These are phyloP conservation scores for Deroptyus accipitrinus DNA, from an alignment of 2,113 vertebrate genomes.

Conservation along the genomic window DNA sequence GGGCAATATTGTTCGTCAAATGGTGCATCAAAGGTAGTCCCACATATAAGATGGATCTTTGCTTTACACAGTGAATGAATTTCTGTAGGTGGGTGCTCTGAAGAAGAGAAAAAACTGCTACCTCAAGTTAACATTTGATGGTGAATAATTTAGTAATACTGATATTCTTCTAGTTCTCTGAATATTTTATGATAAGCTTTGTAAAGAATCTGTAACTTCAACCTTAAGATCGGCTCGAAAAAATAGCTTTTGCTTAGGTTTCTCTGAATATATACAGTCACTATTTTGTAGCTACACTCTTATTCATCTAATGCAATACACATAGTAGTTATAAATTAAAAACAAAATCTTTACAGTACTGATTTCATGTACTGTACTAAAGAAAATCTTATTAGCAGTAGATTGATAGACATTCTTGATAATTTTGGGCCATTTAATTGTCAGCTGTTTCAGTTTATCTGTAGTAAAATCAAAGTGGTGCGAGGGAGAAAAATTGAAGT, in stretches of 20 bases:
- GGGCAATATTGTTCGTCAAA: neutral
- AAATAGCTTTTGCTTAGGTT: neutral
- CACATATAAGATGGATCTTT: neutral
- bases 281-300: neutral
- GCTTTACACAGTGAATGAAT: neutral
- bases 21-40: neutral
- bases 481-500: neutral
- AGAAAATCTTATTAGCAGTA: neutral
- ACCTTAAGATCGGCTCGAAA: neutral
- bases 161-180: conserved; percentile 38
- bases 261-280: neutral
- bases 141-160: conserved; percentile 38
- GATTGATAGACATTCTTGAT: neutral
- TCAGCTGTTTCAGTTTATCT: neutral
- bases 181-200: conserved; percentile 54
- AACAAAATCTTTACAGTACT: neutral
- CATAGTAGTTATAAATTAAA: neutral
- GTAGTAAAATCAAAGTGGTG: neutral
- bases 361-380: neutral
- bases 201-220: conserved; percentile 6
- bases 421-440: neutral
- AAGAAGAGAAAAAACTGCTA: neutral
- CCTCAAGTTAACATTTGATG: neutral
- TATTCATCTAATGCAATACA: neutral
- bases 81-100: neutral